Percentiles rank a stretch among this genome's conserved stretches.
Conservation (phyloP, 2,113 vertebrate genomes). For the Strix aluco region DNA sequence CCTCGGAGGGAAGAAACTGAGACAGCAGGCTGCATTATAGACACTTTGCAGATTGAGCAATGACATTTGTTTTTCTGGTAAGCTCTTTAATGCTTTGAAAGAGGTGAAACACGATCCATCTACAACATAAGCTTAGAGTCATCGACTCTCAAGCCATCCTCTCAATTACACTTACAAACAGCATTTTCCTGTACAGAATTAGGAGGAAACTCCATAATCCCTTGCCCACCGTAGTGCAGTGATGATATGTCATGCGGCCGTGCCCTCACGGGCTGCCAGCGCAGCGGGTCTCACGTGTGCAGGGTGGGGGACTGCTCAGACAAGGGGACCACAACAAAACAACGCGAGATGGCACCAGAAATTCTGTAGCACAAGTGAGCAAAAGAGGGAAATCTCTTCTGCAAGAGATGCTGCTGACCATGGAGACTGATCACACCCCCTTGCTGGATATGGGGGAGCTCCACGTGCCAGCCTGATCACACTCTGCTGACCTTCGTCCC, state of each 20-base stretch:
- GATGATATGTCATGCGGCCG: accelerated
- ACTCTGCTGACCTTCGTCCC: not conserved
- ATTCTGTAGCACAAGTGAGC: no score
- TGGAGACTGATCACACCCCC: accelerated
- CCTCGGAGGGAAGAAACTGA: conserved; percentile 34
- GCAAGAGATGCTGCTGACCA: accelerated
- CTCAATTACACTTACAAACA: conserved; percentile 19
- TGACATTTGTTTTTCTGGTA: conserved; percentile 61
- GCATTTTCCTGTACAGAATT: not conserved
- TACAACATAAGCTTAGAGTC: not conserved
- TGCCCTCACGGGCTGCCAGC: not conserved
- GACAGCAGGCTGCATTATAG: conserved; percentile 8
- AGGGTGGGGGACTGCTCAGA: not conserved
- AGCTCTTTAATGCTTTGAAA: conserved; percentile 47
- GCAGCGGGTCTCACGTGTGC: accelerated
- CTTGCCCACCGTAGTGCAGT: not conserved
- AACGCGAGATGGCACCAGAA: not conserved
- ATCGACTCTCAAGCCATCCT: not conserved
- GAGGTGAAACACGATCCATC: conserved; percentile 51
- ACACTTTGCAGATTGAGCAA: conserved; percentile 41
- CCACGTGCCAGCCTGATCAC: not conserved
- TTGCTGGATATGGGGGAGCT: not conserved
- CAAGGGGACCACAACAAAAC: not conserved
- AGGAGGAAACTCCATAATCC: not conserved
- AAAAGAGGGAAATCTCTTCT: not conserved